Evolutionary conservation across 2,113 vertebrate genomes (phyloP).

Genomic region (Phainopepla nitens): DNA sequence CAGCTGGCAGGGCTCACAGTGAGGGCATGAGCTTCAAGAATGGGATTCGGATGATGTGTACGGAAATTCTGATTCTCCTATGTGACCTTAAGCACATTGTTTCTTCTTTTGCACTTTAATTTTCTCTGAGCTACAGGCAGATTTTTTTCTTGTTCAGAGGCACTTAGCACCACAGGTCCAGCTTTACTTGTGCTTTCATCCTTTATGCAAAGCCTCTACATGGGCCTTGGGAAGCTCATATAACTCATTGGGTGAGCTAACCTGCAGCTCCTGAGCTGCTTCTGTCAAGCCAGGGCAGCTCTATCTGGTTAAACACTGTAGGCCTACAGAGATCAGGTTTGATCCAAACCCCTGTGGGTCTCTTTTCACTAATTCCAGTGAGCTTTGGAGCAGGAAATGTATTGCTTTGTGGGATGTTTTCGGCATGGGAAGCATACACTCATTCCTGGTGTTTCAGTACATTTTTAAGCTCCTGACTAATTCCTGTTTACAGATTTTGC

Average conservation of each 20-base stretch:
- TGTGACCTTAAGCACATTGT: not conserved
- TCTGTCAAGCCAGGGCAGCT: not conserved
- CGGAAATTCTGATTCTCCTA: not conserved
- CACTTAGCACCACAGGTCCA: not conserved
- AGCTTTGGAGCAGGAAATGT: not conserved
- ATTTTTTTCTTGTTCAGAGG: not conserved
- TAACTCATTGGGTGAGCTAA: not conserved
- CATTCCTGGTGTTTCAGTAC: not conserved
- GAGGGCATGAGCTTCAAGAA: not conserved
- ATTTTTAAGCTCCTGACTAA: constrained; percentile 32
- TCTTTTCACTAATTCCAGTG: not conserved
- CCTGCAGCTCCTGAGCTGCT: not conserved
- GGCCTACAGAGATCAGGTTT: not conserved
- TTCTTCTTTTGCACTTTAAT: not conserved
- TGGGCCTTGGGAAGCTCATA: not conserved
- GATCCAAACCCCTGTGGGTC: not conserved
- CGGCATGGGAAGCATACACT: not conserved
- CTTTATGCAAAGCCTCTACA: not conserved
- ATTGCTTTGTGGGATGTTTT: not conserved
- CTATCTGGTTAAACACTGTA: not conserved
- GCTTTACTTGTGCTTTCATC: not conserved
- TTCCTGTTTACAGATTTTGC: constrained; percentile 28
- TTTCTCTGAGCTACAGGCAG: not conserved
- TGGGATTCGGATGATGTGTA: not conserved
- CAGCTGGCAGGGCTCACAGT: not conserved